Percentiles rank a stretch among this genome's conserved stretches.
Evolutionary conservation across 2,113 vertebrate species (phyloP).

Genomic region (Chrysochloris asiatica): DNA sequence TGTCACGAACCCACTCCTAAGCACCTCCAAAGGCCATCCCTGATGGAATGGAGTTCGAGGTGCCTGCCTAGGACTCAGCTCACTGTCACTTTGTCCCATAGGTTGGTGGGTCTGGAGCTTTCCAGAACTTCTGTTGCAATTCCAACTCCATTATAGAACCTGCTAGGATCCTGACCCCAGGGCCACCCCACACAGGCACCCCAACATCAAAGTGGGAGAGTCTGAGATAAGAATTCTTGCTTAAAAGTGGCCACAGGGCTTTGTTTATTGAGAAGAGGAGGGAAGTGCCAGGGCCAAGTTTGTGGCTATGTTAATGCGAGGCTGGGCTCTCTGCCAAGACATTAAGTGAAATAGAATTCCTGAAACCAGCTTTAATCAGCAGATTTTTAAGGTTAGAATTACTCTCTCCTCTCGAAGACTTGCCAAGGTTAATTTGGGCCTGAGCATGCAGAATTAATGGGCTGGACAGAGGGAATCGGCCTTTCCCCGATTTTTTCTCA

Average conservation of each 20-base stretch:
- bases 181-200: background rate
- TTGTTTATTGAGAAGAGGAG: slow-evolving; percentile 70
- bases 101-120: background rate
- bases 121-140: background rate
- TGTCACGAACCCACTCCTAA: background rate
- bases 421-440: slow-evolving; percentile 99
- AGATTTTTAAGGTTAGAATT: slow-evolving; percentile 99
- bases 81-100: background rate
- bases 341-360: slow-evolving; percentile 99
- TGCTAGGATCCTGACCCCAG: background rate
- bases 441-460: slow-evolving; percentile 93
- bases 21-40: background rate
- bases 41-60: fast-evolving
- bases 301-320: slow-evolving; percentile 93
- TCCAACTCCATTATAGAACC: background rate
- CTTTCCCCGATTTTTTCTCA: slow-evolving; percentile 77
- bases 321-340: slow-evolving; percentile 94
- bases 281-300: slow-evolving; percentile 83
- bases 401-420: slow-evolving; percentile 94
- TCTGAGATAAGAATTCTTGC: slow-evolving; percentile 54
- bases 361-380: slow-evolving; percentile 99
- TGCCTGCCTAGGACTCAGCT: background rate
- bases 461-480: slow-evolving; percentile 84
- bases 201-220: background rate
- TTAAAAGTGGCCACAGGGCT: slow-evolving; percentile 59